These are phyloP conservation scores for Lepidurus packardi DNA, from an alignment of 1,140 invertebrate genomes.

Conservation along the genomic window DNA sequence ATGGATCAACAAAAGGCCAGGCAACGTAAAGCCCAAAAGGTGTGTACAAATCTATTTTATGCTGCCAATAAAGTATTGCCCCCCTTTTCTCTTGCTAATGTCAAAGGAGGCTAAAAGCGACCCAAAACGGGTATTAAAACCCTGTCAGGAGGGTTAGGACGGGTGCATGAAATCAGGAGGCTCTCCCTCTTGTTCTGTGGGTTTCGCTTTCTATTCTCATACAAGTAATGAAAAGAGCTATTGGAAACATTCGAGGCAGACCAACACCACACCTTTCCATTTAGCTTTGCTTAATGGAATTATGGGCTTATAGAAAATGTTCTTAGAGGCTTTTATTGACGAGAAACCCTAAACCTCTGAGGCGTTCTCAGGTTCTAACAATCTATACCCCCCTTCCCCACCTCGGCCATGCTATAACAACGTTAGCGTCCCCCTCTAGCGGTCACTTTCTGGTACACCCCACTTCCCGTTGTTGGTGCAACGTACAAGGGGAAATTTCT, in stretches of 20 bases:
- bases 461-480: too few relatives aligned
- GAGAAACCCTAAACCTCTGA: slow-evolving; percentile 1
- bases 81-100: neutral
- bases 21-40: neutral
- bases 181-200: neutral
- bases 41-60: neutral
- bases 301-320: neutral
- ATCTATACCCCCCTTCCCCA: too few relatives aligned
- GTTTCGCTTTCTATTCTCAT: neutral
- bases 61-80: neutral
- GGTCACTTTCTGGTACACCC: too few relatives aligned
- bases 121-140: neutral
- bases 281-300: slow-evolving; percentile 22
- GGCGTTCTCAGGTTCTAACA: neutral
- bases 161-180: too few relatives aligned
- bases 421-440: too few relatives aligned
- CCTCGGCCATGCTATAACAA: too few relatives aligned
- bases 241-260: neutral
- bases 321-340: neutral
- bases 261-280: neutral
- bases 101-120: neutral
- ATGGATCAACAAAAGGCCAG: too few relatives aligned
- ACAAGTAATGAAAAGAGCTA: neutral
- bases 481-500: too few relatives aligned
- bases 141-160: too few relatives aligned